A percentile compares a stretch with the other conserved stretches of the same genome.
These are phyloP conservation scores for Presbytis comata DNA, from an alignment of 2,797 vertebrate species.

Conservation along the genomic window DNA sequence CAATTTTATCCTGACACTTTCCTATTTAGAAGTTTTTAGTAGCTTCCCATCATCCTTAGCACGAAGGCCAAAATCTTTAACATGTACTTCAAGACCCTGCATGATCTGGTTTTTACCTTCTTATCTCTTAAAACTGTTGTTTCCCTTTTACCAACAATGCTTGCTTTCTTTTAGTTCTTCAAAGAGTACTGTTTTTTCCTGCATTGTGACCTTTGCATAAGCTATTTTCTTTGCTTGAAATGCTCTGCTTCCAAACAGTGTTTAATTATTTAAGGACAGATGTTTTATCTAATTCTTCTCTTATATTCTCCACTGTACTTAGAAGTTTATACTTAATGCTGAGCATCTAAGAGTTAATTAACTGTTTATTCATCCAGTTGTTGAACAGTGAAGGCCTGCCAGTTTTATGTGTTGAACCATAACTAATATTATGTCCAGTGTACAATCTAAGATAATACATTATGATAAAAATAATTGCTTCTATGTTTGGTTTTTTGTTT, in stretches of 20 bases:
- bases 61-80: not conserved
- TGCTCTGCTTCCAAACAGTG: not conserved
- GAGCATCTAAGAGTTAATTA: not conserved
- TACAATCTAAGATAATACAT: not conserved
- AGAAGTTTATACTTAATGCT: not conserved
- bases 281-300: slow-evolving; percentile 2
- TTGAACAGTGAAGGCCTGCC: not conserved
- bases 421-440: not conserved
- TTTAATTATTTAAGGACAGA: not conserved
- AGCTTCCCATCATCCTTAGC: not conserved
- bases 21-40: slow-evolving; percentile 4
- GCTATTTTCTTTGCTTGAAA: not conserved
- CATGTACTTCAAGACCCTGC: not conserved
- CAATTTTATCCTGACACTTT: not conserved
- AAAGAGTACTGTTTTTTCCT: not conserved
- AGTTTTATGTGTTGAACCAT: not conserved
- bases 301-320: not conserved
- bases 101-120: not conserved
- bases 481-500: not conserved
- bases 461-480: not conserved
- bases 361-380: not conserved
- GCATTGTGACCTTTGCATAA: not conserved
- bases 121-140: not conserved
- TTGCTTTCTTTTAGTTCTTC: not conserved
- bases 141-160: not conserved